These are phyloP conservation scores for Rhombomys opimus DNA, from an alignment of 2,113 vertebrate genomes.

Conservation along the genomic window DNA sequence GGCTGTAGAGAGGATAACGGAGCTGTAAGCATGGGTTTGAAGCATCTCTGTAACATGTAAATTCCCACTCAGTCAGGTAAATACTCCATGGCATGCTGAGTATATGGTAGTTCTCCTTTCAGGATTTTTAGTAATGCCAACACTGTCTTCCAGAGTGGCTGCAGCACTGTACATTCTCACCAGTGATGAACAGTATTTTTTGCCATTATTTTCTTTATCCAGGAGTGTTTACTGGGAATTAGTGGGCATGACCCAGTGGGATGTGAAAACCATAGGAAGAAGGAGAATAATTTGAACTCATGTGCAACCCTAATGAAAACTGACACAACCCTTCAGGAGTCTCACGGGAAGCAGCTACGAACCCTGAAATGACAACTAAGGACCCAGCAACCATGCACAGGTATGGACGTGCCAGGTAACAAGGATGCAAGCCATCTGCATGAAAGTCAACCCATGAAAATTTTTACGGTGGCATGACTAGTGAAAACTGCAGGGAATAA, in stretches of 20 bases:
- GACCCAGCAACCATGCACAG: neutral
- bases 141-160: neutral
- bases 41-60: neutral
- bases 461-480: no score
- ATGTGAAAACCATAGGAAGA: fast-evolving
- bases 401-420: neutral
- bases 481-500: no score
- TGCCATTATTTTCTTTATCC: neutral
- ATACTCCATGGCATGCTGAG: neutral
- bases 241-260: no score
- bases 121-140: neutral
- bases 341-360: neutral
- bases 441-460: neutral
- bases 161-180: neutral
- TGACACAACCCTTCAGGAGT: neutral
- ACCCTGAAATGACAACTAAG: neutral
- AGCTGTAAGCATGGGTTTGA: neutral
- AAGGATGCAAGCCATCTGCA: neutral
- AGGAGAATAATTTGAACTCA: neutral
- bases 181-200: neutral
- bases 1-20: neutral
- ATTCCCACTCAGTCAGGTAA: neutral
- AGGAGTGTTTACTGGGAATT: neutral
- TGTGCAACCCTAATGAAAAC: fast-evolving
- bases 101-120: neutral